Conservation (phyloP, 2,888 invertebrate species). For the Halictus ligatus region DNA sequence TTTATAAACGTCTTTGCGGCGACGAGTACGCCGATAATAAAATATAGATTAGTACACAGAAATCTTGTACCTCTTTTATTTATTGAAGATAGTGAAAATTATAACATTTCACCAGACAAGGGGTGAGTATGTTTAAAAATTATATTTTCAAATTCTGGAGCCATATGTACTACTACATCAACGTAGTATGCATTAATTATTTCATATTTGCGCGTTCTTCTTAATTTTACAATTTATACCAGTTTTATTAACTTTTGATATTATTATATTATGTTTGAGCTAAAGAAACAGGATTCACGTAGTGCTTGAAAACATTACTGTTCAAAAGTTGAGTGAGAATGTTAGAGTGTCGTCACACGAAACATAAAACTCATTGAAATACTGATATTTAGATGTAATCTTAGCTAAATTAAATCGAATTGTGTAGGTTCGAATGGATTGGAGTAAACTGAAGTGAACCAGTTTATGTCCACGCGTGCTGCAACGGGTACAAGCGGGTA, state of each 20-base stretch:
- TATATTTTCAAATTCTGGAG: background rate
- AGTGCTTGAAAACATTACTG: no score
- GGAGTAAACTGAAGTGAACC: background rate
- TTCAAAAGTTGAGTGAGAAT: no score
- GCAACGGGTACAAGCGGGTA: background rate
- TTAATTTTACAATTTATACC: background rate
- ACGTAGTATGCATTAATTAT: background rate
- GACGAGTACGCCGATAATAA: slow-evolving; percentile 53
- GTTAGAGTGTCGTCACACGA: background rate
- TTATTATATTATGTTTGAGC: background rate
- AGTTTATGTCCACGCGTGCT: slow-evolving; percentile 1
- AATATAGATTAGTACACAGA: slow-evolving; percentile 25
- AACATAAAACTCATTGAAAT: background rate
- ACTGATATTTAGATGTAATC: background rate
- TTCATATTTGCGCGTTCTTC: background rate
- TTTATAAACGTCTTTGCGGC: slow-evolving; percentile 67
- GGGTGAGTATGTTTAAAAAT: background rate
- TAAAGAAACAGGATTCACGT: background rate
- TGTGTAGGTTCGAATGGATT: background rate
- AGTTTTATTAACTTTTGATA: background rate
- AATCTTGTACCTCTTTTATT: background rate
- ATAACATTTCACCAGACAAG: background rate
- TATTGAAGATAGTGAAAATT: background rate
- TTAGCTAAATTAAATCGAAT: background rate
- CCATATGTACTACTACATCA: background rate